Evolutionary conservation across 1,140 invertebrate species (phyloP).

Genomic region (Trachymyrmex septentrionalis): DNA sequence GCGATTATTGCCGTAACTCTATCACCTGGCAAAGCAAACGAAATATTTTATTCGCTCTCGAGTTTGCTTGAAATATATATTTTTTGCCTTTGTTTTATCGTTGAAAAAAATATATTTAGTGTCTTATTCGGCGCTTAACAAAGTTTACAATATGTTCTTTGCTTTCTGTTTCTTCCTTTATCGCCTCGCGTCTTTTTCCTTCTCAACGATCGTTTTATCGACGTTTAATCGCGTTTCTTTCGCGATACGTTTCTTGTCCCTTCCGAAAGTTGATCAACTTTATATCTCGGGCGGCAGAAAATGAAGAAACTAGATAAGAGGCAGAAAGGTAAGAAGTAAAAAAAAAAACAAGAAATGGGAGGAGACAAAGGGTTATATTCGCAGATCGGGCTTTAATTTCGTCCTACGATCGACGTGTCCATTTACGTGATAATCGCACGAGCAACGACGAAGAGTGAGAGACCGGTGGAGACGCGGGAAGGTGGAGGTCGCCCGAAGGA

Average conservation of each 20-base stretch:
- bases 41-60: neutral
- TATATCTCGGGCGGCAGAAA: too few species aligned
- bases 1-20: neutral
- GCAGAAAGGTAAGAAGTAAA: too few species aligned
- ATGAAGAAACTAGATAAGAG: too few species aligned
- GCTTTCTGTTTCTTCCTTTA: too few species aligned
- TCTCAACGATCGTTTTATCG: too few species aligned
- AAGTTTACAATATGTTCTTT: too few species aligned
- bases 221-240: too few species aligned
- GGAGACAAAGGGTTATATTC: too few species aligned
- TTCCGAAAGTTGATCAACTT: too few species aligned
- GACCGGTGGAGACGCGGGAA: constrained; percentile 56
- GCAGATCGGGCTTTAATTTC: neutral
- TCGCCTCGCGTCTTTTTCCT: too few species aligned
- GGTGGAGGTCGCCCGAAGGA: constrained; percentile 47
- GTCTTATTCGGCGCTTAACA: neutral
- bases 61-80: neutral
- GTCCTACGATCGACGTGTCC: constrained; percentile 63
- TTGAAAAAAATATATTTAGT: neutral
- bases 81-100: neutral
- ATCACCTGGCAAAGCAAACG: neutral
- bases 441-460: constrained; percentile 26
- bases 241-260: too few species aligned
- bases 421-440: constrained; percentile 67
- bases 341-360: too few species aligned